Conservation (phyloP, 2,888 invertebrate genomes). For the Drosophila nr. medialis region DNA sequence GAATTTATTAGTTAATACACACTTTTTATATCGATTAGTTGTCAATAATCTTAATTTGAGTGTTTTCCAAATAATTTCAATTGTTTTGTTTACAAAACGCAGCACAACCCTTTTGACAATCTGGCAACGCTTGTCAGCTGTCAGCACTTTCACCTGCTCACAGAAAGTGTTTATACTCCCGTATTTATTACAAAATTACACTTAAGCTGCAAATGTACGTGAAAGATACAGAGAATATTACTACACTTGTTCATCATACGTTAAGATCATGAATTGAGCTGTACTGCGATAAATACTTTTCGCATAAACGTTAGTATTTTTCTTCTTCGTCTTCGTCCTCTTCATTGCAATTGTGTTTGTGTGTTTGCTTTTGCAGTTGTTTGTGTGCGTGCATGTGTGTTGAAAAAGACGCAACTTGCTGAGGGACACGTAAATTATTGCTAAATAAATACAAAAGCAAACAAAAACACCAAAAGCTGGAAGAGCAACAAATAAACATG, state of each 20-base stretch:
- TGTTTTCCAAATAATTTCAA: conserved; percentile 20
- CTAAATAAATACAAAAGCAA: neutral
- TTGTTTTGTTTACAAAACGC: conserved; percentile 38
- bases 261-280: neutral
- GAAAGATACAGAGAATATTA: neutral
- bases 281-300: neutral
- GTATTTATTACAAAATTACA: neutral
- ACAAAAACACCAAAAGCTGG: conserved; percentile 11
- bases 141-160: conserved; percentile 22
- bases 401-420: conserved; percentile 38
- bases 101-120: conserved; percentile 9
- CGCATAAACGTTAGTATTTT: conserved; percentile 42
- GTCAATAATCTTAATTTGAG: neutral
- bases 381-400: conserved; percentile 29
- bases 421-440: conserved; percentile 10
- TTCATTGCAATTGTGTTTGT: conserved; percentile 51
- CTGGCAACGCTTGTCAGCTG: conserved; percentile 55
- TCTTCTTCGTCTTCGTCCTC: conserved; percentile 26
- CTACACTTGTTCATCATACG: neutral
- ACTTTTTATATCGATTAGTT: neutral
- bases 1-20: neutral
- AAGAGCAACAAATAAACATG: conserved; percentile 2
- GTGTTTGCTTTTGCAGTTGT: conserved; percentile 55
- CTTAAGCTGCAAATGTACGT: neutral
- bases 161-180: conserved; percentile 16